Conservation (phyloP, 2,113 vertebrate species). For the Coregonus clupeaformis region DNA sequence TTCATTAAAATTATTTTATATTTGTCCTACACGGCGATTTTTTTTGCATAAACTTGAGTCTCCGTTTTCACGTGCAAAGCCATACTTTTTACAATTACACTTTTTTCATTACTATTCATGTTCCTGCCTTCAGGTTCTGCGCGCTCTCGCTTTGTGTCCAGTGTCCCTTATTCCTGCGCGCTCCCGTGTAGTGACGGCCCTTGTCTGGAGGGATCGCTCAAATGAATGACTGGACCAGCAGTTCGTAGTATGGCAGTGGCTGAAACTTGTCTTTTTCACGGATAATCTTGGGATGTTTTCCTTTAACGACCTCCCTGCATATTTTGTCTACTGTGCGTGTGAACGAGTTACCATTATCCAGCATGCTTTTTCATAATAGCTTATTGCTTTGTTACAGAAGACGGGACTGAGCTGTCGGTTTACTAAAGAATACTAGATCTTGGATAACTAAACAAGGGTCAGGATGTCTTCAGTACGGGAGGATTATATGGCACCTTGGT, state of each 20-base stretch:
- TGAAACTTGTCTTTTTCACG: not conserved
- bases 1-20: too few relatives aligned
- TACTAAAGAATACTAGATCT: not conserved
- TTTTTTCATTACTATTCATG: too few relatives aligned
- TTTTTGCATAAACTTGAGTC: too few relatives aligned
- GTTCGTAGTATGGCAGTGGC: constrained; percentile 17
- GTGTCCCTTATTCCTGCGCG: constrained; percentile 47
- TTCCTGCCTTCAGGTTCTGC: too few relatives aligned
- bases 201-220: constrained; percentile 2
- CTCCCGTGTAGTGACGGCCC: constrained; percentile 24
- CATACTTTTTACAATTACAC: too few relatives aligned
- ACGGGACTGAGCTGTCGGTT: constrained; percentile 42
- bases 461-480: constrained; percentile 80
- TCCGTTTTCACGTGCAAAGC: too few relatives aligned
- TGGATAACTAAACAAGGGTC: constrained; percentile 14
- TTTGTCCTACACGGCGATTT: too few relatives aligned
- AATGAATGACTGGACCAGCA: not conserved
- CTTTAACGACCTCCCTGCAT: not conserved
- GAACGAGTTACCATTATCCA: constrained; percentile 1
- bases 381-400: constrained; percentile 64
- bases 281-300: not conserved
- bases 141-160: not conserved
- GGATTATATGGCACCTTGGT: constrained; percentile 88
- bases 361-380: constrained; percentile 27
- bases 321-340: constrained; percentile 8